These are phyloP conservation scores for Craterocephalus amniculus DNA, from an alignment of 2,797 vertebrate genomes.

Conservation along the genomic window DNA sequence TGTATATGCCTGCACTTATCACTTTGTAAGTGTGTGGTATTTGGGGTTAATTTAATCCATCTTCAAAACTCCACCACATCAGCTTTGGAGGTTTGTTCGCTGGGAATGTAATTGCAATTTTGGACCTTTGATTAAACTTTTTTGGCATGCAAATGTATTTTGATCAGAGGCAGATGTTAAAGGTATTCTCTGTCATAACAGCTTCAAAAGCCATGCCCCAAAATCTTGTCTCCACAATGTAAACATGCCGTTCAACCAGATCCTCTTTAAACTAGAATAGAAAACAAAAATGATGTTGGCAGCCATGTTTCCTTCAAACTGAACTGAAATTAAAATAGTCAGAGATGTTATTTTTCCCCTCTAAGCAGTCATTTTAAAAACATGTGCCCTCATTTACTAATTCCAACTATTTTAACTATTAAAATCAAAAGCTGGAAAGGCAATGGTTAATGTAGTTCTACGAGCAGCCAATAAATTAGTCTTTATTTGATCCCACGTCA, in stretches of 20 bases:
- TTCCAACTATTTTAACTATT: conserved; percentile 46
- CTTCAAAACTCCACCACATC: conserved; percentile 36
- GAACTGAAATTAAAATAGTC: conserved; percentile 28
- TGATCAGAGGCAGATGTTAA: conserved; percentile 58
- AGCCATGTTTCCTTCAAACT: conserved; percentile 24
- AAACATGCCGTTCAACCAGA: conserved; percentile 48
- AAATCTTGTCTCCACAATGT: conserved; percentile 29
- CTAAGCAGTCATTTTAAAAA: background rate
- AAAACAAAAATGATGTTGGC: conserved; percentile 19
- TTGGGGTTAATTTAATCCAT: conserved; percentile 41
- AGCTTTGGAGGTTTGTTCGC: conserved; percentile 25
- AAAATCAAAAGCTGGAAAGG: conserved; percentile 34
- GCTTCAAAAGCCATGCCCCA: conserved; percentile 21
- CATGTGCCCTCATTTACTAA: conserved; percentile 7
- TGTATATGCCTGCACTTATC: conserved; percentile 26
- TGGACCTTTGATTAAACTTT: conserved; percentile 40
- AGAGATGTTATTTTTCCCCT: background rate
- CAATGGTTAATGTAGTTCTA: conserved; percentile 66
- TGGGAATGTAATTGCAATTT: conserved; percentile 31
- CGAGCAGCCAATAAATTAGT: conserved; percentile 75
- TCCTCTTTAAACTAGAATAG: conserved; percentile 26
- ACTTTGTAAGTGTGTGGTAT: conserved; percentile 36
- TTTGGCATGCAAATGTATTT: conserved; percentile 27
- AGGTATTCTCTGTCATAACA: conserved; percentile 50
- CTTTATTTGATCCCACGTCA: conserved; percentile 79